Conservation (phyloP, 2,888 invertebrate species). For the Tenodera sinensis region DNA sequence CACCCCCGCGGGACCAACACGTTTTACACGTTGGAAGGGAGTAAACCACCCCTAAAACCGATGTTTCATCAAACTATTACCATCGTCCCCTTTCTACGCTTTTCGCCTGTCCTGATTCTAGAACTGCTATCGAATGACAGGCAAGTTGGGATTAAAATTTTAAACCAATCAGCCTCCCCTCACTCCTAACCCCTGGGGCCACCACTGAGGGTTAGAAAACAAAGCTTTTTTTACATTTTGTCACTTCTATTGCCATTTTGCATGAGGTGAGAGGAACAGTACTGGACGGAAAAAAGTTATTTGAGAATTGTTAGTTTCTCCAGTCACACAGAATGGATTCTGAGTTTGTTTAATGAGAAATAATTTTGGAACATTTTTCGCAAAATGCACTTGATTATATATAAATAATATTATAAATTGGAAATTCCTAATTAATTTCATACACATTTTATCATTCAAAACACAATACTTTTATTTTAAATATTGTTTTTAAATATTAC, state of each 20-base stretch:
- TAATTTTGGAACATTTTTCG: no score
- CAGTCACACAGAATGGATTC: no score
- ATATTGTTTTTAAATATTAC: no score
- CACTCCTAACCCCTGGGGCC: neutral
- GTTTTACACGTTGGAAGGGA: neutral
- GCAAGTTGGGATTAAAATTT: conserved; percentile 21
- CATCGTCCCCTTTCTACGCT: neutral
- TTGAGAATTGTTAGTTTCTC: no score
- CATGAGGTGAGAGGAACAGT: neutral
- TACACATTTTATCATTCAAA: no score
- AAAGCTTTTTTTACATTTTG: neutral
- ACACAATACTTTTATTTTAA: no score
- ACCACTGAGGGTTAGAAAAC: neutral
- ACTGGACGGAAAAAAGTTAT: no score
- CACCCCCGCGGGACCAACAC: no score
- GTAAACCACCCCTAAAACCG: neutral
- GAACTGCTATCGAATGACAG: conserved; percentile 1
- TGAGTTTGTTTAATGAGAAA: no score
- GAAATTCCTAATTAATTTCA: no score
- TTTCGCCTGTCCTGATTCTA: neutral
- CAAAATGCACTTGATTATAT: no score
- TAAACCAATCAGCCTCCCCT: conserved; percentile 8
- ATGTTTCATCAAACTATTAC: conserved; percentile 6
- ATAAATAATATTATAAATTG: no score
- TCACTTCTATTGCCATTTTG: neutral